phyloP scores from a whole-genome alignment of 2,797 vertebrate species.

The Kryptopterus vitreolus region DNA sequence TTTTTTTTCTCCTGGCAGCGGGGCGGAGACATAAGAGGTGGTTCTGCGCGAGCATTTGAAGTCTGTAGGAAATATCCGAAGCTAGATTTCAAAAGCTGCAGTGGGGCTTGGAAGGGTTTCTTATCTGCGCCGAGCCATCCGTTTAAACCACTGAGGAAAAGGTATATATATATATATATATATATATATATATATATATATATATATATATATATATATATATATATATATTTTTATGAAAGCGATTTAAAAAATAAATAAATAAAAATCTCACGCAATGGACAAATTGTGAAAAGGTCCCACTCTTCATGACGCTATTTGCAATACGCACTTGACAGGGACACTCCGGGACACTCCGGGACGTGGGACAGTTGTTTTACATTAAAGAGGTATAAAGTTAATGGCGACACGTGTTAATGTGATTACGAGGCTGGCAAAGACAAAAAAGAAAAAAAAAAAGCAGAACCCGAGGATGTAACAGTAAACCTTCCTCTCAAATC shows the following conservation, averaged over 20 bases:
- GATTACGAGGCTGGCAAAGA: conserved; percentile 34
- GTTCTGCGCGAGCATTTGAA: conserved; percentile 48
- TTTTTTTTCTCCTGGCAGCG: not conserved
- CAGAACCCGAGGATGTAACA: conserved; percentile 14
- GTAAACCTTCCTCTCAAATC: conserved; percentile 40
- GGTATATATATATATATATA: conserved; percentile 14
- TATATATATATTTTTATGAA: not conserved
- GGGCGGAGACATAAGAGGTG: not conserved
- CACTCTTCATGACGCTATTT: not conserved
- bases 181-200: too few relatives aligned
- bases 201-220: conserved; percentile 7
- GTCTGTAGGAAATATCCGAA: conserved; percentile 59
- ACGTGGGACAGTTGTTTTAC: conserved; percentile 6
- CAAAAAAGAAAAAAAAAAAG: not conserved
- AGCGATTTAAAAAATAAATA: conserved; percentile 22
- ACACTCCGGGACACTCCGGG: not conserved
- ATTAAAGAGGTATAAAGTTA: conserved; percentile 29
- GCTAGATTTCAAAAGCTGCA: conserved; percentile 55
- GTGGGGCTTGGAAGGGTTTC: conserved; percentile 52
- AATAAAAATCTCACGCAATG: not conserved
- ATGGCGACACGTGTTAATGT: conserved; percentile 37
- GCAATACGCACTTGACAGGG: not conserved
- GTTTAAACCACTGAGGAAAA: conserved; percentile 51
- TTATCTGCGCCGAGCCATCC: conserved; percentile 60
- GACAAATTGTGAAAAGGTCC: not conserved